A percentile compares a stretch with the other conserved stretches of the same genome.
These are phyloP conservation scores for Mormoops blainvillei DNA, from an alignment of 2,113 vertebrate species.

Conservation along the genomic window DNA sequence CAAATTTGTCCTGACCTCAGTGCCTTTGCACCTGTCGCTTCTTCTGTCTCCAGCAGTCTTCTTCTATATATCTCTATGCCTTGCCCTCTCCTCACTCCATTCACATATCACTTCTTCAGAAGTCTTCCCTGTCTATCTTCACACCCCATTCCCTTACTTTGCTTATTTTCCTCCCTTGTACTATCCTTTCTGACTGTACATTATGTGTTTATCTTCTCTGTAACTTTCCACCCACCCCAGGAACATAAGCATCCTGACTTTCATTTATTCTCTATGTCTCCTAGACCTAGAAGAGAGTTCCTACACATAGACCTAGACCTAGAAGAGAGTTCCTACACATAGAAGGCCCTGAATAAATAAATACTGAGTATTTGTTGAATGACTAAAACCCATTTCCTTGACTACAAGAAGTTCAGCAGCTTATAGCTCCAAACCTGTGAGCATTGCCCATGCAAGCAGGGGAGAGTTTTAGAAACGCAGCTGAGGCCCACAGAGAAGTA, in stretches of 20 bases:
- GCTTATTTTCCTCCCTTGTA: background rate
- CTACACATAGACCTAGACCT: background rate
- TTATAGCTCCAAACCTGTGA: background rate
- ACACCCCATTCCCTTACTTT: background rate
- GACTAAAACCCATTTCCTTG: background rate
- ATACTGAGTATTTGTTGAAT: background rate
- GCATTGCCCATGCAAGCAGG: background rate
- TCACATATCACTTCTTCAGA: background rate
- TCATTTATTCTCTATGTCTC: background rate
- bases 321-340: background rate
- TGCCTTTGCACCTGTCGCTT: background rate
- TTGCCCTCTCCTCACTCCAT: background rate
- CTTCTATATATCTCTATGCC: background rate
- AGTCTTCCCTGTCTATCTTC: background rate
- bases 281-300: background rate
- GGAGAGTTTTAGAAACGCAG: background rate
- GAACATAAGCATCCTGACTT: background rate
- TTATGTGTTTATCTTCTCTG: background rate
- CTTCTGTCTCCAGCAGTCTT: background rate
- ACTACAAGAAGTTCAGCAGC: background rate
- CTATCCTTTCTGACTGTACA: background rate
- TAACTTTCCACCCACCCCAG: background rate
- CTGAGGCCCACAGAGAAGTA: background rate
- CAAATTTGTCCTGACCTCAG: background rate
- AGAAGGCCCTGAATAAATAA: background rate